These are phyloP conservation scores for Meganola albula DNA, from an alignment of 2,888 invertebrate genomes.

Conservation along the genomic window DNA sequence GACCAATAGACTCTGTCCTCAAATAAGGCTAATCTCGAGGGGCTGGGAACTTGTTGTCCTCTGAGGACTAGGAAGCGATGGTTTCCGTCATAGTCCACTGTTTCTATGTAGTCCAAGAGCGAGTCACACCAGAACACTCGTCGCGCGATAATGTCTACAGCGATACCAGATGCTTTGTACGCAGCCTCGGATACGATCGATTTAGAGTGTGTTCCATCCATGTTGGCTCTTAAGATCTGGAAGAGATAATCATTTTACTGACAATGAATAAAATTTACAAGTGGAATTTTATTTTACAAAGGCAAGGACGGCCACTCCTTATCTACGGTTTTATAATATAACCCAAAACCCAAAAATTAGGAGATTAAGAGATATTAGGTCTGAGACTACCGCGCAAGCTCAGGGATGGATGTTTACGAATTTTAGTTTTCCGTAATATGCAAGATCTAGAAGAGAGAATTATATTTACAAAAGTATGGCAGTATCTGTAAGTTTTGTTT, in stretches of 20 bases:
- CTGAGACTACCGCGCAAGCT: too few relatives aligned
- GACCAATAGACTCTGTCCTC: slow-evolving; percentile 95
- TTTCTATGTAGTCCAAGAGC: slow-evolving; percentile 95
- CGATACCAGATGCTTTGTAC: slow-evolving; percentile 94
- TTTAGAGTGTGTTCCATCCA: slow-evolving; percentile 93
- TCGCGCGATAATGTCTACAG: slow-evolving; percentile 92
- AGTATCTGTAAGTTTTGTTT: background rate
- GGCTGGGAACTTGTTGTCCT: slow-evolving; percentile 91
- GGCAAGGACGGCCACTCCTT: too few relatives aligned
- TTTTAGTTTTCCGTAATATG: background rate
- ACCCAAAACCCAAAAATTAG: too few relatives aligned
- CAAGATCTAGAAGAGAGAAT: background rate
- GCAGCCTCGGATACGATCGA: slow-evolving; percentile 94
- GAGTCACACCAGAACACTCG: slow-evolving; percentile 98
- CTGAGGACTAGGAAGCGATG: slow-evolving; percentile 87
- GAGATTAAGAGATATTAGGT: too few relatives aligned
- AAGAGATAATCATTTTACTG: too few relatives aligned
- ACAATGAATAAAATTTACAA: too few relatives aligned
- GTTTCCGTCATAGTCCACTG: slow-evolving; percentile 94
- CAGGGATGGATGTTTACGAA: too few relatives aligned
- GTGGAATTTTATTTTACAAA: too few relatives aligned
- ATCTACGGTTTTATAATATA: too few relatives aligned
- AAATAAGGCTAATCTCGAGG: slow-evolving; percentile 88
- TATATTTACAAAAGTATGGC: background rate
- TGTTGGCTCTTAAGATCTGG: slow-evolving; percentile 88